phyloP scores from a whole-genome alignment of 1,140 invertebrate species.

The Drosophila parvula region DNA sequence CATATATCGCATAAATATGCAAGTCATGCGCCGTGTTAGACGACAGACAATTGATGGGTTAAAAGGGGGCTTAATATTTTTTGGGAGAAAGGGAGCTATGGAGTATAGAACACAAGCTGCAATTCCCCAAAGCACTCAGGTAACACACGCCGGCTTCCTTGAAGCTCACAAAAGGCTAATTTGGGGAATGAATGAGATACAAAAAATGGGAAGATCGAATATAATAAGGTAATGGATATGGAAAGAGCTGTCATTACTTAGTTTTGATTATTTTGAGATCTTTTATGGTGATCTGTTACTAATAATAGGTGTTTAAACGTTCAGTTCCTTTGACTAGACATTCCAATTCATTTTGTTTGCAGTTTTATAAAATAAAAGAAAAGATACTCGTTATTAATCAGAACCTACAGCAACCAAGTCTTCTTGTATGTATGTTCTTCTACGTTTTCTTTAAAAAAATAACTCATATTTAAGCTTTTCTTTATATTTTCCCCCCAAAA shows the following conservation, averaged over 20 bases:
- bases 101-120: conserved; percentile 17
- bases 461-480: no score
- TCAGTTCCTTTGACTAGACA: no score
- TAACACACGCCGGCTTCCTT: conserved; percentile 11
- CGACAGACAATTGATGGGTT: conserved; percentile 24
- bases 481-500: no score
- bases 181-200: neutral
- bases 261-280: neutral
- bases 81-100: neutral
- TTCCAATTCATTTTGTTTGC: no score
- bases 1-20: conserved; percentile 72
- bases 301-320: no score
- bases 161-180: conserved; percentile 11
- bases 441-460: no score
- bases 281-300: no score
- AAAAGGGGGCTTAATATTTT: neutral
- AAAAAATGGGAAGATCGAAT: neutral
- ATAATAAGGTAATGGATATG: neutral
- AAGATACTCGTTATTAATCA: no score
- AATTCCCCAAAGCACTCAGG: conserved; percentile 17
- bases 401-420: no score
- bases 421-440: no score
- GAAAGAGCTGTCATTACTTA: neutral
- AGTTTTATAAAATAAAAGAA: no score
- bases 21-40: conserved; percentile 70